Evolutionary conservation across 2,797 vertebrate species (phyloP), one percentile per base, ranked within the genome.

Genomic region (Melanotaenia trifasciata): DNA sequence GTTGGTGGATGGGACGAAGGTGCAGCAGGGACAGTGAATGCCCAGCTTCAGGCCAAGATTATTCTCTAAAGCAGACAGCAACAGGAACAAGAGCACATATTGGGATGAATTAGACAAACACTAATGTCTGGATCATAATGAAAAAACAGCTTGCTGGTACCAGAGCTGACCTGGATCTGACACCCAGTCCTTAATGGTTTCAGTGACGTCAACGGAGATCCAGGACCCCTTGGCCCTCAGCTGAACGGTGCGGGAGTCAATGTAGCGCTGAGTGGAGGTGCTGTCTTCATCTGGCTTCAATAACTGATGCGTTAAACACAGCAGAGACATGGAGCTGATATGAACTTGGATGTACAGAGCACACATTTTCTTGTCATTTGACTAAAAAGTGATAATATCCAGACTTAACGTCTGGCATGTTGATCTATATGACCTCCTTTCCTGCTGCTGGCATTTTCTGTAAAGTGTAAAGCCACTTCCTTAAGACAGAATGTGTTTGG

Each of bases 11-110:
- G 95, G 94, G 63, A 96, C 67, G 20, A 96, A 96, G 40, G 95
- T 96, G 84, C 95, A 96, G 86, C 95, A 96, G 13, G 95, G 94
- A 89, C 95, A 96, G 89, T 96, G 95, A 63, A 96, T 90, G 0
- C 95, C 94, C 70, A 96, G 74, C 85, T 94, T 96, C 70, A 96
- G 78, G n/a, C 95, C 95, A 6, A 94, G 86, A 74, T 96, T 96
- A 62, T 90, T 95, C 71, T 94, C 95, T 96, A 84, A 43, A 65
- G 59, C 1, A 32, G 35, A 53, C 62, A n/a, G 26, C 60, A 58
- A 30, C 7, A 16, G 14, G 10, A 26, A 36, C 35, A 58, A 3
- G 1, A 12, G 57, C 16, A 64, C 8, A 57, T 43, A 16, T 30
- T 33, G 1, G 24, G 43, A 64, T 28, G 50, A 70, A 64, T 11